Evolutionary conservation across 2,888 invertebrate species (phyloP), one percentile per base, ranked within the genome.

Genomic region (Tetragonisca angustula): DNA sequence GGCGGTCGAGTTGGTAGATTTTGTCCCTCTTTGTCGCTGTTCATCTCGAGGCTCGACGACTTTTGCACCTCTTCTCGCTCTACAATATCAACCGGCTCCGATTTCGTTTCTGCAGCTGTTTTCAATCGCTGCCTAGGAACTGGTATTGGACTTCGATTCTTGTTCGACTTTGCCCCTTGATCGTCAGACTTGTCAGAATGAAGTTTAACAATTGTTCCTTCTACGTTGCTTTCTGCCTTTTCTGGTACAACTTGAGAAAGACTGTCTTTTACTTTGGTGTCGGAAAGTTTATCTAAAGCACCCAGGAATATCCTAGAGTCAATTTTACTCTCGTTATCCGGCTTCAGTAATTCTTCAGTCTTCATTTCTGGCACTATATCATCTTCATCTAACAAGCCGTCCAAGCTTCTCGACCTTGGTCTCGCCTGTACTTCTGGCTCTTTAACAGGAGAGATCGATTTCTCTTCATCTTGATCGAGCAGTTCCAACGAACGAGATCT

Each of bases 321-420:
- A 50, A 24, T 56, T 4, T 56, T 54, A 49, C 5, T 62, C 27
- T 74, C 71, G 52, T 59, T 52, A 19, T n/a, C 73, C 21, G 64
- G 59, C 9, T 69, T 68, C 11, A 75, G 24, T 21, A 74, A 80
- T 70, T 87, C 80, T 74, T 89, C 87, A 71, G 76, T 83, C 73
- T 90, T 89, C 70, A 83, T 72, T n/a, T 81, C 83, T 54, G 87
- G 71, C 59, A 85, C 49, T 54, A 69, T 71, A 61, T 83, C 84
- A 67, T 95, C 94, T 62, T 95, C 93, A 68, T 96, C 96, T 70
- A 96, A 92, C 32, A 96, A 95, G 81, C 96, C 96, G 91, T 97
- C 96, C 83, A 96, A 94, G 91, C 96, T 96, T 71, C 96, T 96
- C 65, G 97, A 96, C 89, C 96, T 95, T 82, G 96, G 95, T 71